Base-by-base conservation (phyloP, 1,140 invertebrate species). In the Rhynchophorus ferrugineus region DNA sequence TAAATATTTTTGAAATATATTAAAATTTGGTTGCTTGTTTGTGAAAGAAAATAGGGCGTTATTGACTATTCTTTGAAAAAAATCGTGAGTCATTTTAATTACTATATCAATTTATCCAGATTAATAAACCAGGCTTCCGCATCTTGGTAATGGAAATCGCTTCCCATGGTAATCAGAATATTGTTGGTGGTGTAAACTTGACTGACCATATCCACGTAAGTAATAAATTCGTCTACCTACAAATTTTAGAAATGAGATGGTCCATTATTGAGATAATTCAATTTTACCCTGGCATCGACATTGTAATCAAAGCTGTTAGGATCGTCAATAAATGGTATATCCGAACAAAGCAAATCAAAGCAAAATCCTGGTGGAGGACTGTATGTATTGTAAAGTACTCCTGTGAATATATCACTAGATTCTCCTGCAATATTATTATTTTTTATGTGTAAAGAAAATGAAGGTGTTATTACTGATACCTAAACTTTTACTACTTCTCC, bases 111-210 rank as follows among this genome's bases (percentile, higher is more conserved):
- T 67, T 89, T 89, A 67, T 97, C 92, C 65, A 96, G 63, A 68
- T 96, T 95, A 56, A 78, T 82, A 65, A 79, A 96, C 81, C 88
- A 92, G 60, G 80, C 78, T 57, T 83, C 73, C 1, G 93, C 91
- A 67, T 86, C 78, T 66, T 89, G 84, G 69, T 92, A 97, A 46
- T 85, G 79, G 66, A 98, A 97, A 73, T 98, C 94, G 56, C 83
- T 84, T 0, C 94, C 94, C 92, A 96, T 96, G 2, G 91, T 92
- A 38, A 95, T 73, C 50, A 95, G 75, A 3, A 95, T 74, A 66
- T 95, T 85, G 60, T 85, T 83, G 0, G 81, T 78, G 21, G 69
- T 68, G 63, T 82, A 87, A 1, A 66, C 65, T 34, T 69, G 56
- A 0, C 76, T 67, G 13, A 65, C 54, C 14, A 65, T 60, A 14